phyloP scores from a whole-genome alignment of 2,888 invertebrate species.

The Deilephila porcellus region DNA sequence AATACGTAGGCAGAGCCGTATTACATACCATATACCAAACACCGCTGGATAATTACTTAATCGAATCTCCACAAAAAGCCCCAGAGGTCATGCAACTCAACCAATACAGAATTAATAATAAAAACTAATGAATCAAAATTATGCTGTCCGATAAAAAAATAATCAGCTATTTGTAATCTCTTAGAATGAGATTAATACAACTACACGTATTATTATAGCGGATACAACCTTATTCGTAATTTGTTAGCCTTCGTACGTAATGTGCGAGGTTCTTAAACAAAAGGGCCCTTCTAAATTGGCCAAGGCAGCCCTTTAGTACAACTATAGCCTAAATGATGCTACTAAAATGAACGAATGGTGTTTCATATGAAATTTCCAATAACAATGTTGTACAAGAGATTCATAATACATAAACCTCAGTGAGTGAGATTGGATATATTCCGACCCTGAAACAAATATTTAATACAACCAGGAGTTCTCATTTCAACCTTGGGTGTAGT shows the following conservation, averaged over 20 bases:
- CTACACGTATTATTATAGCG: not conserved
- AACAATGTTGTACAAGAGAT: not conserved
- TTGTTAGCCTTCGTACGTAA: slow-evolving; percentile 17
- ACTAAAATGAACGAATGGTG: not conserved
- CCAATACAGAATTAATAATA: slow-evolving; percentile 21
- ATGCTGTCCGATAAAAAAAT: slow-evolving; percentile 22
- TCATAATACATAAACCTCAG: no score
- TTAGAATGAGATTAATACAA: slow-evolving; percentile 12
- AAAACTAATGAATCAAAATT: slow-evolving; percentile 24
- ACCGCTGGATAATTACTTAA: slow-evolving; percentile 14
- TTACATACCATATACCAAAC: not conserved
- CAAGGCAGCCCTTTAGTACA: slow-evolving; percentile 47
- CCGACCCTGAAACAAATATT: no score
- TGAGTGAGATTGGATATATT: no score
- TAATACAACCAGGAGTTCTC: no score
- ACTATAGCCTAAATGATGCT: not conserved
- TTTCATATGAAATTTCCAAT: not conserved
- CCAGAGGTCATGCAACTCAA: slow-evolving; percentile 21
- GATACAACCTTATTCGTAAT: slow-evolving; percentile 17
- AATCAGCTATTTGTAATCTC: slow-evolving; percentile 18
- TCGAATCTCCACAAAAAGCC: slow-evolving; percentile 11
- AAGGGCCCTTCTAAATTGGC: slow-evolving; percentile 61
- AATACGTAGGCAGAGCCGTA: no score
- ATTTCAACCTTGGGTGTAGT: no score
- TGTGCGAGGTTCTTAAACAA: slow-evolving; percentile 25